A percentile compares a stretch with the other conserved stretches of the same genome.
phyloP scores from a whole-genome alignment of 2,888 invertebrate genomes.

The Nomada flava region DNA sequence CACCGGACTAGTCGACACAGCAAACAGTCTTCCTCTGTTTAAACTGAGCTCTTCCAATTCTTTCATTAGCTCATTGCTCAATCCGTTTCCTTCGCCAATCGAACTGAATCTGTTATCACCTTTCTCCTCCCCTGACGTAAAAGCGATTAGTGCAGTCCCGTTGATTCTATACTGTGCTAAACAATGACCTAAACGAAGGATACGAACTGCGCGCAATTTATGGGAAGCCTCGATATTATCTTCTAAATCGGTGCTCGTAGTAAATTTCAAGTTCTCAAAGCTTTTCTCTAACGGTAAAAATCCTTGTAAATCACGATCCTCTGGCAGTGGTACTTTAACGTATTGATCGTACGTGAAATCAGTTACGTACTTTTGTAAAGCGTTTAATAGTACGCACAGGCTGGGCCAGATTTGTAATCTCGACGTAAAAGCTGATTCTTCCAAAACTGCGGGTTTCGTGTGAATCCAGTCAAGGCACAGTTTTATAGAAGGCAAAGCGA shows the following conservation, averaged over 20 bases:
- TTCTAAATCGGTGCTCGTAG: conserved; percentile 83
- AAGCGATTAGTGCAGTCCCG: conserved; percentile 81
- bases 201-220: conserved; percentile 85
- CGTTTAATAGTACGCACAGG: conserved; percentile 90
- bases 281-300: conserved; percentile 90
- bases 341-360: conserved; percentile 86
- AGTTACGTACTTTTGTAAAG: conserved; percentile 85
- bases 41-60: conserved; percentile 86
- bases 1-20: conserved; percentile 76
- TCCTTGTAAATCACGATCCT: conserved; percentile 92
- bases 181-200: conserved; percentile 85
- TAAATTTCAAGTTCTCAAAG: conserved; percentile 86
- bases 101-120: conserved; percentile 81
- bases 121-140: conserved; percentile 72
- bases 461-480: conserved; percentile 91
- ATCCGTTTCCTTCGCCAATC: conserved; percentile 83
- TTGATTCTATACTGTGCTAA: conserved; percentile 84
- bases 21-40: conserved; percentile 77
- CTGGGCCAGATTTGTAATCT: conserved; percentile 92
- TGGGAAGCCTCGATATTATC: conserved; percentile 83
- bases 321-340: conserved; percentile 89
- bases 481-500: conserved; percentile 90
- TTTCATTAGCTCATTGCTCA: conserved; percentile 85
- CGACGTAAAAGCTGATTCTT: conserved; percentile 86
- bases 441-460: conserved; percentile 85